Base-by-base conservation (phyloP, 2,888 invertebrate species). In the Acleris cristana region DNA sequence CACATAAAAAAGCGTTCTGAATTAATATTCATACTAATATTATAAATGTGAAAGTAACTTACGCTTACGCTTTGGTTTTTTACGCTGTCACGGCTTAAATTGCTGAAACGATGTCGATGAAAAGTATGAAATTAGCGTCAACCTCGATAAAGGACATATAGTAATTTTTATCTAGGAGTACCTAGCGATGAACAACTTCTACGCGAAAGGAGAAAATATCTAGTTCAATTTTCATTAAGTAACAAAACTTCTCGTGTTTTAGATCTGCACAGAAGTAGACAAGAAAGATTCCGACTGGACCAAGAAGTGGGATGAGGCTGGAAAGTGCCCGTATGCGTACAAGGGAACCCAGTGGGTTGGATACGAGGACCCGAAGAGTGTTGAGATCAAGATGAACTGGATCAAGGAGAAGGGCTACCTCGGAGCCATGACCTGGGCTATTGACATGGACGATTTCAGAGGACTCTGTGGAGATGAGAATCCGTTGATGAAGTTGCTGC, bases 341-440 rank as follows among this genome's bases (percentile, higher is more conserved):
- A 96, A 96, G 85, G 97, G 96, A 57, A 97, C 95, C 0, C 97
- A 97, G 80, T 98, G 98, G 98, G 96, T 98, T 18, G 98, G 98
- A 4, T 98, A 97, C 80, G 98, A 97, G 83, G 95, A 97, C 80
- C 94, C 95, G 0, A 94, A 94, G 77, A 97, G 97, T 74, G 94
- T 98, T 0, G 95, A 96, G 83, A 96, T 97, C 75, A 98, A 98
- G 92, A 97, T 98, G 97, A 96, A 98, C 81, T 98, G 95, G 93
- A 96, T 98, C 74, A 97, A 96, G 81, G 79, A 94, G 65, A 96
- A 96, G 82, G 97, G 97, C 0, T 91, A 91, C 73, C 95, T 95
- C 0, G 98, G 98, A 0, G 97, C 97, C 0, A 98, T 98, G 98
- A 96, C 95, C 19, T 98, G 98, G 98, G 98, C 98, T 26, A 95